Conservation (phyloP, 2,113 vertebrate genomes). For the Paramormyrops kingsleyae region DNA sequence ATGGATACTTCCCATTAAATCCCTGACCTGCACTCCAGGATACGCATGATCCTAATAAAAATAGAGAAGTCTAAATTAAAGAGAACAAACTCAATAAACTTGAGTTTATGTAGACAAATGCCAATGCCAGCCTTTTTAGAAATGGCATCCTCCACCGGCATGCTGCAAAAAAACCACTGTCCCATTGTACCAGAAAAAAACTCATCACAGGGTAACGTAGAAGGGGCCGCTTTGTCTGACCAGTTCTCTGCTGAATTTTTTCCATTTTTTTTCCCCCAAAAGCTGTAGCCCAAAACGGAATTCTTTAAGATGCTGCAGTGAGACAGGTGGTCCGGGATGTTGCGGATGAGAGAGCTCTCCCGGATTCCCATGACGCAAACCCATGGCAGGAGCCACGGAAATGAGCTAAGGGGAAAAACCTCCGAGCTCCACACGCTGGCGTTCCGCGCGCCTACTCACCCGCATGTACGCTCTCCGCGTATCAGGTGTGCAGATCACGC, state of each 20-base stretch:
- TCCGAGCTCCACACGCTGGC: neutral
- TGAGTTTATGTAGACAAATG: neutral
- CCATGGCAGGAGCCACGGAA: neutral
- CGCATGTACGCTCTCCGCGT: neutral
- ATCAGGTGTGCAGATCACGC: neutral
- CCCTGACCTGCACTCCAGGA: conserved; percentile 8
- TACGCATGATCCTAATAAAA: conserved; percentile 12
- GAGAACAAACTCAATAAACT: neutral
- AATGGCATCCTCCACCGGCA: neutral
- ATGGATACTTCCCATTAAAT: conserved; percentile 43
- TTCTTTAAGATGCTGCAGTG: neutral
- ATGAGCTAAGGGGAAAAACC: neutral
- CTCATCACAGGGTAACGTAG: neutral
- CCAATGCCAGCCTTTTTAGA: neutral
- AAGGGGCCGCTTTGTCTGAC: neutral
- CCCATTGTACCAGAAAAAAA: neutral
- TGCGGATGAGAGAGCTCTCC: neutral
- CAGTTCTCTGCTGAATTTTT: neutral
- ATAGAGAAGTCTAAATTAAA: neutral
- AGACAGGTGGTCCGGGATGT: neutral
- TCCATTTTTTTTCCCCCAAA: neutral
- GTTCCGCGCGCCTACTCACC: neutral
- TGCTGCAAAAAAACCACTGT: neutral
- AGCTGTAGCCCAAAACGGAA: neutral
- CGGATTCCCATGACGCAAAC: neutral